Conservation (phyloP, 2,113 vertebrate genomes). For the Halichoeres trimaculatus region DNA sequence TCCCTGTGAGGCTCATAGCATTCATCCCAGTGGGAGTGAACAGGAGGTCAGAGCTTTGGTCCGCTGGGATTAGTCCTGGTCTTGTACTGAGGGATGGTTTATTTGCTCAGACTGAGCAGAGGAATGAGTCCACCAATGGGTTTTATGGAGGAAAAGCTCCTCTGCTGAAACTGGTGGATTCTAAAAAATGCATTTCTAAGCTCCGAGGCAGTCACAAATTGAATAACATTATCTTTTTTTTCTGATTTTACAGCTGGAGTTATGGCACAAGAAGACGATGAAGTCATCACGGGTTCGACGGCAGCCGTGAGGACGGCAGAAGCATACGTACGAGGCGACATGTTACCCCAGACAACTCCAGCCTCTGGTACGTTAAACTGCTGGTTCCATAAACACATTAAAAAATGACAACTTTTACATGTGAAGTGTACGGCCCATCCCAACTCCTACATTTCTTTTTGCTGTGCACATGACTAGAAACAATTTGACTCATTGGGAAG, state of each 20-base stretch:
- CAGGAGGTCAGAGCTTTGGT: slow-evolving; percentile 23
- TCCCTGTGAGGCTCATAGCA: slow-evolving; percentile 15
- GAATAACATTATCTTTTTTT: neutral
- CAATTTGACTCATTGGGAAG: too few species aligned
- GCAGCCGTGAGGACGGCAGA: fast-evolving
- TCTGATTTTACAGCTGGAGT: slow-evolving; percentile 50
- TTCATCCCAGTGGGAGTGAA: slow-evolving; percentile 9
- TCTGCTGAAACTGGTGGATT: slow-evolving; percentile 14
- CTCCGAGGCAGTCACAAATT: neutral
- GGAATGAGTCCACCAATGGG: slow-evolving; percentile 15
- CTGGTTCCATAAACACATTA: too few species aligned
- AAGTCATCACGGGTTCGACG: fast-evolving
- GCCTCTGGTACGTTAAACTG: slow-evolving; percentile 46
- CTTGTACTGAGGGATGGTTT: slow-evolving; percentile 26
- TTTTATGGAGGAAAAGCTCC: slow-evolving; percentile 32
- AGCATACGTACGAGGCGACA: slow-evolving; percentile 51
- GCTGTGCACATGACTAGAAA: neutral
- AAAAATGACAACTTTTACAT: too few species aligned
- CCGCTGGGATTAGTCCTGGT: neutral
- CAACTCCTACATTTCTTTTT: neutral
- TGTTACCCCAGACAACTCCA: neutral
- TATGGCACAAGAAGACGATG: slow-evolving; percentile 46
- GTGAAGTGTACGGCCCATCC: too few species aligned
- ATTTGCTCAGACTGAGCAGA: slow-evolving; percentile 33
- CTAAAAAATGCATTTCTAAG: neutral